Base-by-base conservation (phyloP, 1,140 invertebrate genomes). In the Cotesia chilonis region DNA sequence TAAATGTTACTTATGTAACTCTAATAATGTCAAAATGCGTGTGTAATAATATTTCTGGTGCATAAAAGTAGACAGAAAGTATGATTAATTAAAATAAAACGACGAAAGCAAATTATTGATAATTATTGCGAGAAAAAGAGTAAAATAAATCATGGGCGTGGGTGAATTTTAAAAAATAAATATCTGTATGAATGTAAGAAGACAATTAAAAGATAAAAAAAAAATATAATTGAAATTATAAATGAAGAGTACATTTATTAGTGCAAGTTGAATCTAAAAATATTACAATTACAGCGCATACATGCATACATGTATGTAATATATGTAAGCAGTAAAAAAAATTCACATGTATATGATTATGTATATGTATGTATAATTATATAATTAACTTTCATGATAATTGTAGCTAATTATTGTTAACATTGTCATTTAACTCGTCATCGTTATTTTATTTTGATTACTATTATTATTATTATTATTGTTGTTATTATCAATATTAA, bases 351-450 rank as follows among this genome's bases (percentile, higher is more conserved):
- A 80, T 80, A 83, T 79, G 75, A 71, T 78, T 82, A 83, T 81
- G 78, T 81, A 80, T 81, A 84, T 84, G 81, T 81, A 82, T 85
- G 82, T 83, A 83, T 82, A 83, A 83, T 81, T 84, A 82, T 80
- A 82, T 76, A 74, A 83, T 78, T 81, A 81, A 76, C 80, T 78
- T 80, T 81, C 79, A 79, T 80, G 79, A 80, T 83, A 81, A 80
- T 55, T 71, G 60, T 71, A 74, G 70, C 79, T 79, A 81, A 66
- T 66, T 66, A 66, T 66, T 81, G 83, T 84, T 80, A 84, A 83
- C 83, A 84, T 81, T 69, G 83, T 82, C 79, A 79, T 74, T 67
- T 10, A 14, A 54, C 12, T 41, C 10, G 7, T 66, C 47, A 41
- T 38, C 61, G 64, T 68, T 75, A 82, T 81, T 72, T 80, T 78